A percentile compares a stretch with the other conserved stretches of the same genome.
Conservation (phyloP, 2,113 vertebrate species). For the Glaucomys volans region DNA sequence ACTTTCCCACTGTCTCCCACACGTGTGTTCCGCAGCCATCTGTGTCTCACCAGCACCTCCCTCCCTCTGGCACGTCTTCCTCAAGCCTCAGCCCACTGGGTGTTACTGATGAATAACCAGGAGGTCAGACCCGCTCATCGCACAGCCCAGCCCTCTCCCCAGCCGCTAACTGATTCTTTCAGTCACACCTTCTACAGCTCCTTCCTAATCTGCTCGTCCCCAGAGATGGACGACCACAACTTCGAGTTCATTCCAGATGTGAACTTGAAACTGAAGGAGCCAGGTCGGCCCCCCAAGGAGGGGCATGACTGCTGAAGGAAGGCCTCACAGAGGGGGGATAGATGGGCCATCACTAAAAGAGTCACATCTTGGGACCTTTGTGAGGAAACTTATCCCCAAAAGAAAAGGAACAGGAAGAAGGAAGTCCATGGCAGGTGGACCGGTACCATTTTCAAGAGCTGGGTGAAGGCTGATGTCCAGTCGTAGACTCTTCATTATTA, state of each 20-base stretch:
- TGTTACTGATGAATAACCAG: neutral
- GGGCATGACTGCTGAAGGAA: neutral
- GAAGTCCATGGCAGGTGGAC: neutral
- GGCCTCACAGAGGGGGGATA: neutral
- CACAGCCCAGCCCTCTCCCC: neutral
- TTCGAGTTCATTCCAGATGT: neutral
- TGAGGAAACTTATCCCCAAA: neutral
- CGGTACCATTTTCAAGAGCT: too few species aligned
- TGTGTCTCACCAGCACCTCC: neutral
- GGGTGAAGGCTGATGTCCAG: neutral
- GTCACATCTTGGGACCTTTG: neutral
- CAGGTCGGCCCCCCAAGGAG: neutral
- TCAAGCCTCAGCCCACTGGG: neutral
- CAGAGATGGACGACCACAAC: neutral
- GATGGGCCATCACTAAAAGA: neutral
- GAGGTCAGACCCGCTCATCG: neutral
- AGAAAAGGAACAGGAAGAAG: neutral
- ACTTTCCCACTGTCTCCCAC: neutral
- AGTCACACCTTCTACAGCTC: neutral
- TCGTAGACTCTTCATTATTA: neutral
- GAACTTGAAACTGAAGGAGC: neutral
- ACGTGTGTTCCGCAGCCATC: neutral
- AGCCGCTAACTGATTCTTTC: neutral
- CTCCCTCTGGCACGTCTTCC: neutral
- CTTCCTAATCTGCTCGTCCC: neutral